Conservation (phyloP, 2,797 vertebrate genomes). For the Luscinia luscinia region DNA sequence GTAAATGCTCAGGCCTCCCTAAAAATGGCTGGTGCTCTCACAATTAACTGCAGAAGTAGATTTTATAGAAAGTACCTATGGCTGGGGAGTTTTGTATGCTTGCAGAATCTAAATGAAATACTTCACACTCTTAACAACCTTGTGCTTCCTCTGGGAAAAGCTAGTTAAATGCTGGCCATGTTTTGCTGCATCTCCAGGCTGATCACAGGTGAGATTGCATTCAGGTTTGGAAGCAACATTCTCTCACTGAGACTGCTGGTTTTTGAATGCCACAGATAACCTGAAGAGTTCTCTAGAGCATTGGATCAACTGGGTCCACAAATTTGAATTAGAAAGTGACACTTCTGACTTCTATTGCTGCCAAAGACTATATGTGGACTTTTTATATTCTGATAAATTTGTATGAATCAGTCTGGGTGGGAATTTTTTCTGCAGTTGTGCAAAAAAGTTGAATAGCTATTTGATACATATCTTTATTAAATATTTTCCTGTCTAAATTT, state of each 20-base stretch:
- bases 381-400: not conserved
- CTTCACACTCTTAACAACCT: not conserved
- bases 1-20: not conserved
- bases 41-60: not conserved
- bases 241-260: not conserved
- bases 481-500: not conserved
- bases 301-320: fast-evolving
- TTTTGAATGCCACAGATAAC: not conserved
- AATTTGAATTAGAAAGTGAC: not conserved
- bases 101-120: not conserved
- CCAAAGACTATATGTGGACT: not conserved
- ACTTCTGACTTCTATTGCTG: not conserved
- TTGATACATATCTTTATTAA: not conserved
- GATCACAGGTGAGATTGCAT: not conserved
- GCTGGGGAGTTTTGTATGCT: not conserved
- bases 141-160: not conserved
- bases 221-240: not conserved
- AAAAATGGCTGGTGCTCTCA: not conserved
- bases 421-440: not conserved
- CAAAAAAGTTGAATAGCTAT: not conserved
- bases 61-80: not conserved
- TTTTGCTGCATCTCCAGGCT: not conserved
- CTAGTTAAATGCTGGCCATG: not conserved
- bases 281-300: not conserved
- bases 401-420: not conserved